phyloP scores from a whole-genome alignment of 2,113 vertebrate genomes.

The Lasiurus cinereus region DNA sequence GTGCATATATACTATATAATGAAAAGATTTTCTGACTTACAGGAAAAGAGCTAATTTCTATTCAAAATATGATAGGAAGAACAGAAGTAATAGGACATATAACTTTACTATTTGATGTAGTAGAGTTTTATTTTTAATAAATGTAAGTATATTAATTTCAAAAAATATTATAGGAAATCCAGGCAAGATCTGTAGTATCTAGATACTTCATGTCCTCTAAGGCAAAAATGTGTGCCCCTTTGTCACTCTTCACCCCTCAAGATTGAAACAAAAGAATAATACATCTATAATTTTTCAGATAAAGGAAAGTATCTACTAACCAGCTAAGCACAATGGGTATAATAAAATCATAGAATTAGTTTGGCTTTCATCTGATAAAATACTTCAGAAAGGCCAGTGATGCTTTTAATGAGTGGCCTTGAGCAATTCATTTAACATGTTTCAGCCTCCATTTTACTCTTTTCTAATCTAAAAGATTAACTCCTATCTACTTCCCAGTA shows the following conservation, averaged over 20 bases:
- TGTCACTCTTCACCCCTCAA: neutral
- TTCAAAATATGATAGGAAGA: neutral
- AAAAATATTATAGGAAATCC: neutral
- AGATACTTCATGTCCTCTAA: neutral
- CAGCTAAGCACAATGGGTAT: slow-evolving; percentile 54
- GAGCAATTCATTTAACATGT: slow-evolving; percentile 78
- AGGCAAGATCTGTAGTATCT: neutral
- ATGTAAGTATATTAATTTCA: neutral
- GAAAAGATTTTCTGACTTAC: neutral
- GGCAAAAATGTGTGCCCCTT: neutral
- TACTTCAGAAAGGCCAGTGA: slow-evolving; percentile 72
- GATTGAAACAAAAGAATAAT: slow-evolving; percentile 32
- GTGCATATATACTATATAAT: neutral
- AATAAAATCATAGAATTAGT: slow-evolving; percentile 74
- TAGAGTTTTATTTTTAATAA: slow-evolving; percentile 45
- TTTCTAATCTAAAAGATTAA: slow-evolving; percentile 78
- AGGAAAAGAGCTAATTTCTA: neutral
- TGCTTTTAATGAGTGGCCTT: slow-evolving; percentile 79
- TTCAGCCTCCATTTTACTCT: slow-evolving; percentile 73
- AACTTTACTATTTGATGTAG: neutral
- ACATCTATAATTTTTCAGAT: slow-evolving; percentile 43
- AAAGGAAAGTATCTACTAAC: slow-evolving; percentile 59
- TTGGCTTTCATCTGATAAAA: slow-evolving; percentile 75
- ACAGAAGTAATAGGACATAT: neutral
- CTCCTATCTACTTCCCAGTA: slow-evolving; percentile 64